Percentiles rank a stretch among this genome's conserved stretches.
Conservation (phyloP, 2,113 vertebrate genomes). For the Gymnorhina tibicen region DNA sequence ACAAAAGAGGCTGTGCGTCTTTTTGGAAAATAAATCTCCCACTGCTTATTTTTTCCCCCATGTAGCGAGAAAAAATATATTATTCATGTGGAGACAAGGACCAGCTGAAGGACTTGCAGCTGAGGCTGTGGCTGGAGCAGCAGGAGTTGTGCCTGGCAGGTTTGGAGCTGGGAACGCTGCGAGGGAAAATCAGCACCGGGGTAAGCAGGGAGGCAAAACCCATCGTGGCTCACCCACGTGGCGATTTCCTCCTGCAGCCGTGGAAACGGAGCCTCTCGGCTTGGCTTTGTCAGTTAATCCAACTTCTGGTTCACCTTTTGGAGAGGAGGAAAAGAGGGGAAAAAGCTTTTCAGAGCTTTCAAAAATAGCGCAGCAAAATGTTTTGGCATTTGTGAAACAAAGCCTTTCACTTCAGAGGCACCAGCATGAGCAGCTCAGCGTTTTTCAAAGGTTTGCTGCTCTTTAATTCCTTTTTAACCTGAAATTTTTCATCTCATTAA, state of each 20-base stretch:
- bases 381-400: conserved; percentile 61
- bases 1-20: not conserved
- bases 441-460: conserved; percentile 47
- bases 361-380: not conserved
- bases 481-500: conserved; percentile 43
- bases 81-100: conserved; percentile 33
- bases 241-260: not conserved
- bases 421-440: not conserved
- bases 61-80: not conserved
- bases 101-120: conserved; percentile 52
- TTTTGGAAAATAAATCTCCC: not conserved
- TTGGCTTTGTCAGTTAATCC: conserved; percentile 19
- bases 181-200: not conserved
- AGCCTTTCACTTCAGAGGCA: conserved; percentile 38
- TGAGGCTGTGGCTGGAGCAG: conserved; percentile 17
- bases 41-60: not conserved
- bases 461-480: conserved; percentile 45
- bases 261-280: not conserved
- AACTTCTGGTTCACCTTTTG: not conserved
- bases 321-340: not conserved
- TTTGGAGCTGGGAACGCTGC: not conserved
- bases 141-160: not conserved
- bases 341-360: not conserved
- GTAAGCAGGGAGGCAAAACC: not conserved
- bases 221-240: not conserved